Evolutionary conservation across 2,113 vertebrate species (phyloP).

Genomic region (Hirundichthys speculiger): DNA sequence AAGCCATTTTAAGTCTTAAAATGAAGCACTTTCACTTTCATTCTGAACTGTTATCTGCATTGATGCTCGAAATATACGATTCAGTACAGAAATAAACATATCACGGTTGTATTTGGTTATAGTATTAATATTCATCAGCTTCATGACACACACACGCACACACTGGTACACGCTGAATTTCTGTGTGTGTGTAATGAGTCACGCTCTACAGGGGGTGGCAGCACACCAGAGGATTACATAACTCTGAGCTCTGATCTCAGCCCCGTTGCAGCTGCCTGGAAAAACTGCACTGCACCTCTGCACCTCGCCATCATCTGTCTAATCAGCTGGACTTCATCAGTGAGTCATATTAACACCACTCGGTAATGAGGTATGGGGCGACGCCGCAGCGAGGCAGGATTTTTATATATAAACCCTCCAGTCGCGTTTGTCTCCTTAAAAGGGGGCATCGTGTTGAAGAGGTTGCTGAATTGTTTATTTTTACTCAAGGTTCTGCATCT

Average conservation of each 20-base stretch:
- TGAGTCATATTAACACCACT: constrained; percentile 23
- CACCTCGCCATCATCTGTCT: constrained; percentile 24
- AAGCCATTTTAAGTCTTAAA: no score
- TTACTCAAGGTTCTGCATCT: background rate
- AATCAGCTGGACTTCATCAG: constrained; percentile 35
- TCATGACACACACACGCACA: background rate
- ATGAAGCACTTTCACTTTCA: no score
- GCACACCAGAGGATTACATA: constrained; percentile 48
- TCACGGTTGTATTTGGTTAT: no score
- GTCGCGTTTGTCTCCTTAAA: constrained; percentile 9
- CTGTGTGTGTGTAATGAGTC: constrained; percentile 48
- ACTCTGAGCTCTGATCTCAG: constrained; percentile 54
- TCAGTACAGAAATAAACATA: no score
- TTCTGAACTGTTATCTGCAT: no score
- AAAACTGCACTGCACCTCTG: constrained; percentile 44
- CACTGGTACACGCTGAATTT: constrained; percentile 9
- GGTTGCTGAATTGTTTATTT: background rate
- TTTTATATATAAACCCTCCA: constrained; percentile 15
- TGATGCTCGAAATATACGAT: no score
- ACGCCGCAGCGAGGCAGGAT: background rate
- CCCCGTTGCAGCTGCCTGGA: constrained; percentile 29
- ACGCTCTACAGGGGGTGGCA: constrained; percentile 37
- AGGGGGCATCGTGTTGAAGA: background rate
- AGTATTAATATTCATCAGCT: background rate
- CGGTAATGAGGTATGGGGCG: constrained; percentile 11